Conservation (phyloP, 2,888 invertebrate genomes). For the Ypsolopha sequella region DNA sequence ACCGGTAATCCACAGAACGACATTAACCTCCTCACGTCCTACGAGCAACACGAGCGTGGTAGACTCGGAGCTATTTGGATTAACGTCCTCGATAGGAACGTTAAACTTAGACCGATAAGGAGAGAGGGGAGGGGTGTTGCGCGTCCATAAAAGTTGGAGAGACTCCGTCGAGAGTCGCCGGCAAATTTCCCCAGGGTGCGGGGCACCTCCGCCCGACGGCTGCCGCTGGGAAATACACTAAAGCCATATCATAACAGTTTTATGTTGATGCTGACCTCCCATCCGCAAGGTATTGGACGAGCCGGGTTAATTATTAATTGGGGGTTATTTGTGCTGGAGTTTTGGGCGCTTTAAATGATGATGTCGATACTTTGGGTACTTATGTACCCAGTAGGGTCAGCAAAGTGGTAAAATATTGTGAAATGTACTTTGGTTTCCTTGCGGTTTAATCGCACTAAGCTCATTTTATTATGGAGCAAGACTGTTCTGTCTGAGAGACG, state of each 20-base stretch:
- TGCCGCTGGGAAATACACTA: conserved; percentile 62
- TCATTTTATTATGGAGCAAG: too few species aligned
- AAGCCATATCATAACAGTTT: conserved; percentile 70
- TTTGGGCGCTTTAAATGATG: too few species aligned
- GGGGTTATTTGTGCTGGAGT: too few species aligned
- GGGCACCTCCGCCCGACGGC: conserved; percentile 31
- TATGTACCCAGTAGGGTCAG: too few species aligned
- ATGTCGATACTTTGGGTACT: too few species aligned
- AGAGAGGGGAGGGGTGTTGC: conserved; percentile 27
- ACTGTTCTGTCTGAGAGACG: too few species aligned
- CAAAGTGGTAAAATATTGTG: too few species aligned
- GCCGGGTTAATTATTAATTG: conserved; percentile 6
- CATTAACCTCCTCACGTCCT: too few species aligned
- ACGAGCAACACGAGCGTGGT: not conserved
- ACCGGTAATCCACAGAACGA: not conserved
- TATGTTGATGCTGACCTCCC: conserved; percentile 67
- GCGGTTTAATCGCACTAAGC: too few species aligned
- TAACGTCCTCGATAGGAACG: conserved; percentile 3
- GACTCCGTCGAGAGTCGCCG: conserved; percentile 60
- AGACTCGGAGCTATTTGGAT: conserved; percentile 3
- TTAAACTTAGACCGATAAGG: conserved; percentile 4
- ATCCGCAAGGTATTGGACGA: conserved; percentile 27
- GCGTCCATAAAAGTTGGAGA: conserved; percentile 69
- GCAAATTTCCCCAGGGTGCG: conserved; percentile 63
- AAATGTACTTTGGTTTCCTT: too few species aligned